Evolutionary conservation across 1,140 invertebrate species (phyloP).

Genomic region (Onthophagus taurus): DNA sequence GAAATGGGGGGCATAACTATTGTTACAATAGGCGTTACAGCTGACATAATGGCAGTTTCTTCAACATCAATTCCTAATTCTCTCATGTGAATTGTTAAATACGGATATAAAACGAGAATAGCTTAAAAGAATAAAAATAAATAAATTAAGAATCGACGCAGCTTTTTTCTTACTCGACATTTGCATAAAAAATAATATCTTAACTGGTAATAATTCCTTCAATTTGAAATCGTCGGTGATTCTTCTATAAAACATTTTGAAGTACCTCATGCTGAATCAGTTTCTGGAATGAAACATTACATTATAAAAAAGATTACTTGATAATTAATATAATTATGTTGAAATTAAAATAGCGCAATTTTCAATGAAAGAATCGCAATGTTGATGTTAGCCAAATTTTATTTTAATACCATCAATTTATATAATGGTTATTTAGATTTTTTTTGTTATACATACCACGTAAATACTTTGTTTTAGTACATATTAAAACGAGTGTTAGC

Average conservation of each 20-base stretch:
- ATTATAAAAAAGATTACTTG: no score
- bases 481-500: no score
- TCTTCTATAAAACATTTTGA: conserved; percentile 45
- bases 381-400: no score
- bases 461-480: no score
- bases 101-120: conserved; percentile 68
- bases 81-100: conserved; percentile 77
- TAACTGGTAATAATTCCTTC: conserved; percentile 61
- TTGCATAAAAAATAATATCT: conserved; percentile 68
- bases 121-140: conserved; percentile 41
- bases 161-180: conserved; percentile 55
- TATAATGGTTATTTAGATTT: no score
- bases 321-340: no score
- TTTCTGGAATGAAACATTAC: no score
- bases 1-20: conserved; percentile 71
- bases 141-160: not conserved
- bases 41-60: conserved; percentile 79
- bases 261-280: no score
- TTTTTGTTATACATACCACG: no score
- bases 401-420: no score
- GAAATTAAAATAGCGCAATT: no score
- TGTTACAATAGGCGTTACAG: conserved; percentile 65
- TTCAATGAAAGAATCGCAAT: no score
- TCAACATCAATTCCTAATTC: conserved; percentile 72
- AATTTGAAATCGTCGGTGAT: conserved; percentile 60